phyloP scores from a whole-genome alignment of 2,113 vertebrate species.

The Maccullochella peelii region DNA sequence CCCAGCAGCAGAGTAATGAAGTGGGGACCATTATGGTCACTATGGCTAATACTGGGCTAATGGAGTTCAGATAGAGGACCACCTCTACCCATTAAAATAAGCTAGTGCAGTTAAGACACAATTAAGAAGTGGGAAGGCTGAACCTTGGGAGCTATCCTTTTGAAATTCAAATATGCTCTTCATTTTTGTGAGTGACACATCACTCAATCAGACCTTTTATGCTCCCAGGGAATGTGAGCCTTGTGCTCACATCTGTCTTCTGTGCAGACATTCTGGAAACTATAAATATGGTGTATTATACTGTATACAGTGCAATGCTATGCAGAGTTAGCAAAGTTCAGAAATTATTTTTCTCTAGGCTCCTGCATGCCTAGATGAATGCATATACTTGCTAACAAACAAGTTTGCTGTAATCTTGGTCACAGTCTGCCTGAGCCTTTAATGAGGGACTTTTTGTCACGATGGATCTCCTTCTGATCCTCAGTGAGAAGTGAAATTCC shows the following conservation, averaged over 20 bases:
- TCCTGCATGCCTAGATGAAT: constrained; percentile 35
- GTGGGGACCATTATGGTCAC: constrained; percentile 79
- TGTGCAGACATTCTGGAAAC: constrained; percentile 37
- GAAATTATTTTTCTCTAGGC: constrained; percentile 33
- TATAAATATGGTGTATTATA: constrained; percentile 9
- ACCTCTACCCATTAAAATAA: constrained; percentile 68
- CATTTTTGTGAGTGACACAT: constrained; percentile 55
- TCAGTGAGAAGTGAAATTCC: constrained; percentile 69
- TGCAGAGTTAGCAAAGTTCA: constrained; percentile 44
- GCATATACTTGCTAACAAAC: constrained; percentile 59
- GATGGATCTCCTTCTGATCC: constrained; percentile 73
- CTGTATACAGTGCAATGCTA: background rate
- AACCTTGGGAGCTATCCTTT: constrained; percentile 60
- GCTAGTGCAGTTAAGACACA: constrained; percentile 70
- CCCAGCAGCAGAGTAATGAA: constrained; percentile 77
- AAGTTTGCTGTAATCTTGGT: constrained; percentile 70
- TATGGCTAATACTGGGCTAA: constrained; percentile 77
- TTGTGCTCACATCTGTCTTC: constrained; percentile 12
- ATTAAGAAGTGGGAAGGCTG: constrained; percentile 72
- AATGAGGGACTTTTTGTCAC: constrained; percentile 72
- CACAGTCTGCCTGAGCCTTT: constrained; percentile 73
- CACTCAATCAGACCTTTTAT: constrained; percentile 57
- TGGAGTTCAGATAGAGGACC: constrained; percentile 75
- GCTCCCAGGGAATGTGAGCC: background rate
- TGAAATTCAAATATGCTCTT: constrained; percentile 69